A percentile compares a stretch with the other conserved stretches of the same genome.
phyloP scores from a whole-genome alignment of 2,113 vertebrate species.

The Bagarius yarrelli region DNA sequence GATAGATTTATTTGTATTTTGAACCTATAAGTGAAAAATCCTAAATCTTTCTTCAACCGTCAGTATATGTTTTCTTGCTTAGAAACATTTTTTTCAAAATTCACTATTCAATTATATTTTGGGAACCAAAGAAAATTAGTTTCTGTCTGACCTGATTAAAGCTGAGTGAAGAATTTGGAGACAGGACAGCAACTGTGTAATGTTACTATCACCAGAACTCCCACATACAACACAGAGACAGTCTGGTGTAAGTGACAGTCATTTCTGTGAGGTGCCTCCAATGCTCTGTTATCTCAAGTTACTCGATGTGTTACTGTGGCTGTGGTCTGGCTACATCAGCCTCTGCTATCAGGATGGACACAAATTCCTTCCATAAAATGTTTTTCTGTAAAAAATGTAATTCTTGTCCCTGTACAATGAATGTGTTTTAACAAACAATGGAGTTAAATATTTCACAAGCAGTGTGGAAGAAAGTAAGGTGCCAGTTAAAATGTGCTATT shows the following conservation, averaged over 20 bases:
- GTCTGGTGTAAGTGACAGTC: constrained; percentile 28
- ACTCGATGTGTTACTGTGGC: neutral
- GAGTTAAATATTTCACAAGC: neutral
- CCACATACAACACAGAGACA: constrained; percentile 25
- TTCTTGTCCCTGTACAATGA: neutral
- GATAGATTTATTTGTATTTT: too few species aligned
- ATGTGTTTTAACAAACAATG: neutral
- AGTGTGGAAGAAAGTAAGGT: neutral
- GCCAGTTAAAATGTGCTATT: neutral
- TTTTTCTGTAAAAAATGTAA: neutral
- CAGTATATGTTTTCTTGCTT: too few species aligned
- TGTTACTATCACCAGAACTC: constrained; percentile 41
- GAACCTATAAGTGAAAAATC: too few species aligned
- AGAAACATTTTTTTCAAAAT: neutral
- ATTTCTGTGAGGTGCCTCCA: constrained; percentile 31
- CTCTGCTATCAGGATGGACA: constrained; percentile 11
- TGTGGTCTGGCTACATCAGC: constrained; percentile 2
- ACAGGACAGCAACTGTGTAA: constrained; percentile 31
- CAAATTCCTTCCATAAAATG: neutral
- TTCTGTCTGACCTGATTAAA: constrained; percentile 31
- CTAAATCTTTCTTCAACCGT: too few species aligned
- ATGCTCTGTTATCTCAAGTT: constrained; percentile 23
- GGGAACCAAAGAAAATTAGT: neutral
- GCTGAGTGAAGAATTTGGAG: constrained; percentile 28
- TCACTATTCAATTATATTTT: neutral